Evolutionary conservation across 2,113 vertebrate species (phyloP), one percentile per base, ranked within the genome.

Genomic region (Saccopteryx bilineata): DNA sequence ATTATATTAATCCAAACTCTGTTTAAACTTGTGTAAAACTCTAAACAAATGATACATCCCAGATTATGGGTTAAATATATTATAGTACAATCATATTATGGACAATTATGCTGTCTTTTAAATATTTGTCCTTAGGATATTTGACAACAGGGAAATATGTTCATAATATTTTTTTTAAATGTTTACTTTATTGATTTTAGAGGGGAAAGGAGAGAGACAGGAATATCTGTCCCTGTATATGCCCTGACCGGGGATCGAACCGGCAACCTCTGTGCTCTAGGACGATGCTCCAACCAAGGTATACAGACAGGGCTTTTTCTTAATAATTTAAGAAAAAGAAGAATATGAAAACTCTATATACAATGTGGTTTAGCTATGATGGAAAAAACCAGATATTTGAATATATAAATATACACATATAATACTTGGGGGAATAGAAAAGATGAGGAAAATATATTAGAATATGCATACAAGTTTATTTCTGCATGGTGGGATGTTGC

Each of bases 131-230:
- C 69, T 74, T 58, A 54, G 66, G 75, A 21, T 72, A 74, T n/a
- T 33, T 95, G 79, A 93, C 39, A 87, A 24, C 13, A 82, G 84
- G 61, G 26, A 92, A 87, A 88, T 85, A 88, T 63, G 48, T 19
- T 78, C 18, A n/a, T 76, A 82, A 39, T 71, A 71, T 5, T 33
- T 31, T 31, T 39, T 39, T 39, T 39, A 39, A 39, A 39, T 39
- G 39, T 39, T 39, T 39, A 39, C 39, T 39, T 39, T 39, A 39
- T 39, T 39, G 39, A 39, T 39, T 39, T 39, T 39, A 39, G 39
- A 39, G 39, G 39, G 39, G 39, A 39, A 39, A 39, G 39, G 39
- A 39, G 39, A 39, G 39, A 39, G 39, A 39, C 39, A 39, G 39
- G 39, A 39, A 39, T 39, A 39, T 39, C 39, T 39, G 39, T 39